Evolutionary conservation across 2,113 vertebrate species (phyloP).

Genomic region (Oplegnathus fasciatus): DNA sequence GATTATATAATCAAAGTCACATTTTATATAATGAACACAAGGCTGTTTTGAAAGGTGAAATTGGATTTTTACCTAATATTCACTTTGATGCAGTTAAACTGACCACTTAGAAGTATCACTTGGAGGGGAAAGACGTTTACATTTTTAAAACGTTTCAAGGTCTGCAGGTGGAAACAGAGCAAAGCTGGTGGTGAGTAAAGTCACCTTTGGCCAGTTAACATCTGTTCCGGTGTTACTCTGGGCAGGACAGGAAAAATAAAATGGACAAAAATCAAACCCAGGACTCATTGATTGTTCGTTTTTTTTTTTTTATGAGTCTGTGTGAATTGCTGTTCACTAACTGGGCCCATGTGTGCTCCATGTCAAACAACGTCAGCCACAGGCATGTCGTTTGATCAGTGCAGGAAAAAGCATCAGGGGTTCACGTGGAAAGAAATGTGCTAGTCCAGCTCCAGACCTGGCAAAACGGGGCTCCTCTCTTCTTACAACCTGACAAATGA

Average conservation of each 20-base stretch:
- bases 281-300: conserved; percentile 44
- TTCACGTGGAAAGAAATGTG: conserved; percentile 44
- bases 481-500: conserved; percentile 25
- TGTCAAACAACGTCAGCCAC: conserved; percentile 57
- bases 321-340: conserved; percentile 46
- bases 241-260: neutral
- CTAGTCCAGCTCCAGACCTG: conserved; percentile 39
- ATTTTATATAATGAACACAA: conserved; percentile 9
- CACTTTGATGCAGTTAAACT: neutral
- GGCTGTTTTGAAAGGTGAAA: conserved; percentile 22
- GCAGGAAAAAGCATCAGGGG: conserved; percentile 26
- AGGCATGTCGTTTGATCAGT: conserved; percentile 67
- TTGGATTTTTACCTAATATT: conserved; percentile 6
- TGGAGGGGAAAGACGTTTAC: neutral
- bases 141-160: conserved; percentile 19
- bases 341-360: conserved; percentile 59
- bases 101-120: neutral
- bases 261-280: conserved; percentile 23
- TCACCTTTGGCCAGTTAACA: conserved; percentile 31
- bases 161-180: conserved; percentile 30
- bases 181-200: neutral
- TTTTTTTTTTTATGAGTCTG: conserved; percentile 37
- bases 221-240: conserved; percentile 34
- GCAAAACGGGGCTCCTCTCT: conserved; percentile 2
- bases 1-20: conserved; percentile 41